phyloP scores from a whole-genome alignment of 2,888 invertebrate species.

The Anticlea derivata region DNA sequence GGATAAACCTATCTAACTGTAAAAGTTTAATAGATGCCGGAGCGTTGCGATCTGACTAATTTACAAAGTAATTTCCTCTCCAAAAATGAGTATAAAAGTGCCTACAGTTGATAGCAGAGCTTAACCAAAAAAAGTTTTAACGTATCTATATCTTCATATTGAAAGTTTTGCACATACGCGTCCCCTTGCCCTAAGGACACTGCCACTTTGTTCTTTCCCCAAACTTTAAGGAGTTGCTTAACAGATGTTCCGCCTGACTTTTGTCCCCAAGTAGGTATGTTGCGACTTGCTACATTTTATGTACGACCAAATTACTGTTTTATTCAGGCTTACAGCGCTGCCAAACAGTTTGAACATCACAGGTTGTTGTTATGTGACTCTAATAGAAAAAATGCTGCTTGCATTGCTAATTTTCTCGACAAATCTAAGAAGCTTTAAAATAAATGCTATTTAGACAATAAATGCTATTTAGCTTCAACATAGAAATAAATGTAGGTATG shows the following conservation, averaged over 20 bases:
- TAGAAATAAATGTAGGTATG: too few species aligned
- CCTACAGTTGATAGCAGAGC: constrained; percentile 19
- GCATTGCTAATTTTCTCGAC: too few species aligned
- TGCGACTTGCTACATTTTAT: constrained; percentile 51
- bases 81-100: constrained; percentile 11
- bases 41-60: background rate
- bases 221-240: constrained; percentile 73
- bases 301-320: constrained; percentile 41
- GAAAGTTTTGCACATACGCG: constrained; percentile 54
- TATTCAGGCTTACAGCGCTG: constrained; percentile 19
- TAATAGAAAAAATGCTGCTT: too few species aligned
- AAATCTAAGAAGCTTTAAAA: too few species aligned
- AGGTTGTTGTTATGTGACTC: background rate
- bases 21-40: too few species aligned
- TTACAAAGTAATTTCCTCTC: constrained; percentile 21
- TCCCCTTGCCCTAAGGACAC: constrained; percentile 63
- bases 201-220: constrained; percentile 68
- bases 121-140: constrained; percentile 27
- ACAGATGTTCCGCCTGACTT: constrained; percentile 74
- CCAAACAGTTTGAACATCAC: constrained; percentile 8
- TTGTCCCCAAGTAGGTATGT: constrained; percentile 60
- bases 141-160: constrained; percentile 56
- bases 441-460: too few species aligned
- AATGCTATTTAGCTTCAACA: too few species aligned
- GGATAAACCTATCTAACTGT: too few species aligned